These are phyloP conservation scores for Tenthredo livida DNA, from an alignment of 2,888 invertebrate genomes.

Conservation along the genomic window DNA sequence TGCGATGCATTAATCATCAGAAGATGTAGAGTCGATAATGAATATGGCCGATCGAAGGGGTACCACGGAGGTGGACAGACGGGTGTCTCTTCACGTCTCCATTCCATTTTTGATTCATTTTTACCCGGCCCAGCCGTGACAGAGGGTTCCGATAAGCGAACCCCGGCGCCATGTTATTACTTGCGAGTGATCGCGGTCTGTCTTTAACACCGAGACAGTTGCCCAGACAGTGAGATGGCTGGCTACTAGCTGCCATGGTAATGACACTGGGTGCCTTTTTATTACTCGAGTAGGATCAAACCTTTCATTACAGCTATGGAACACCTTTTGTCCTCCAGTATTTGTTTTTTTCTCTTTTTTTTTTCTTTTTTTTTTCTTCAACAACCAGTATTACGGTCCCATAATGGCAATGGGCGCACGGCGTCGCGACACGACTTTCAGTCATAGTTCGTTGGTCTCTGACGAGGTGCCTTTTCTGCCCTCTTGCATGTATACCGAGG, in stretches of 20 bases:
- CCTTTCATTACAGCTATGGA: slow-evolving; percentile 66
- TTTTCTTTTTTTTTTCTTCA: slow-evolving; percentile 29
- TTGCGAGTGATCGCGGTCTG: background rate
- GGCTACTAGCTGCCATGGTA: background rate
- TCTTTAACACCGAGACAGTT: background rate
- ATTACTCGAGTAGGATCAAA: slow-evolving; percentile 65
- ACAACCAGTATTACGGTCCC: slow-evolving; percentile 51
- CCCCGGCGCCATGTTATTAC: background rate
- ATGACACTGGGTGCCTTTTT: slow-evolving; percentile 28
- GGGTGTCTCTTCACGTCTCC: too few species aligned
- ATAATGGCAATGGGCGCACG: background rate
- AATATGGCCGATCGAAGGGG: background rate
- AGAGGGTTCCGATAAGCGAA: background rate
- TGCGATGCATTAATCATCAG: background rate
- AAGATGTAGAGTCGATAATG: slow-evolving; percentile 23
- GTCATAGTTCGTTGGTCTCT: slow-evolving; percentile 21
- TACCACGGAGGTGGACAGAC: too few species aligned
- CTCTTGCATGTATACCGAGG: too few species aligned
- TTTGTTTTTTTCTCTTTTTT: slow-evolving; percentile 18
- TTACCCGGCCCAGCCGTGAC: background rate
- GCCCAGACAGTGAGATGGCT: background rate
- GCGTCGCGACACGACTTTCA: slow-evolving; percentile 15
- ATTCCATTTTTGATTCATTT: background rate
- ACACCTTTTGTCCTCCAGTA: slow-evolving; percentile 68
- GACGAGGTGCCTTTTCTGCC: background rate